Percentiles rank a stretch among this genome's conserved stretches.
These are phyloP conservation scores for Elmis aenea DNA, from an alignment of 2,888 invertebrate genomes.

Conservation along the genomic window DNA sequence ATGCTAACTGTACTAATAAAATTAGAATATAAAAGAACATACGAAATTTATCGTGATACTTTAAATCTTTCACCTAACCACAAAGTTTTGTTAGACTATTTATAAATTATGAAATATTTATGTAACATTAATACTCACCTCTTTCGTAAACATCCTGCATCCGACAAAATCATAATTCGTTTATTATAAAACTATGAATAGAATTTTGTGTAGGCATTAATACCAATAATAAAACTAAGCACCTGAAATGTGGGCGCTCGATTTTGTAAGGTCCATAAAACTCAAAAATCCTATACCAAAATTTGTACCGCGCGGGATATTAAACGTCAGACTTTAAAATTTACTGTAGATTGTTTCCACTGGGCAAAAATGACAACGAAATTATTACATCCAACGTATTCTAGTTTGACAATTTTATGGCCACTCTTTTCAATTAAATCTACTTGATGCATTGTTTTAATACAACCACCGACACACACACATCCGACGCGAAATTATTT, in stretches of 20 bases:
- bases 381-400: no score
- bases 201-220: conserved; percentile 25
- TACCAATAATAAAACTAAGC: conserved; percentile 27
- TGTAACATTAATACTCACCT: conserved; percentile 23
- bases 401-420: no score
- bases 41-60: no score
- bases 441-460: no score
- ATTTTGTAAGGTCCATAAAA: conserved; percentile 16
- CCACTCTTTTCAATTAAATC: no score
- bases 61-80: conserved; percentile 2
- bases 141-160: conserved; percentile 29
- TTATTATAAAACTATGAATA: conserved; percentile 31
- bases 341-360: conserved; percentile 13
- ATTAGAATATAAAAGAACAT: no score
- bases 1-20: no score
- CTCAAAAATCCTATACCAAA: conserved; percentile 8
- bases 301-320: conserved; percentile 9
- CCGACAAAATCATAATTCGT: conserved; percentile 28
- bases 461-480: no score
- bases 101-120: conserved; percentile 11
- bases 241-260: conserved; percentile 24
- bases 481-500: no score
- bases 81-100: conserved; percentile 1
- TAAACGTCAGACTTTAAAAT: conserved; percentile 13
- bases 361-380: no score